Percentiles rank a stretch among this genome's conserved stretches.
These are phyloP conservation scores for Blastobasis adustella DNA, from an alignment of 2,888 invertebrate genomes.

Conservation along the genomic window DNA sequence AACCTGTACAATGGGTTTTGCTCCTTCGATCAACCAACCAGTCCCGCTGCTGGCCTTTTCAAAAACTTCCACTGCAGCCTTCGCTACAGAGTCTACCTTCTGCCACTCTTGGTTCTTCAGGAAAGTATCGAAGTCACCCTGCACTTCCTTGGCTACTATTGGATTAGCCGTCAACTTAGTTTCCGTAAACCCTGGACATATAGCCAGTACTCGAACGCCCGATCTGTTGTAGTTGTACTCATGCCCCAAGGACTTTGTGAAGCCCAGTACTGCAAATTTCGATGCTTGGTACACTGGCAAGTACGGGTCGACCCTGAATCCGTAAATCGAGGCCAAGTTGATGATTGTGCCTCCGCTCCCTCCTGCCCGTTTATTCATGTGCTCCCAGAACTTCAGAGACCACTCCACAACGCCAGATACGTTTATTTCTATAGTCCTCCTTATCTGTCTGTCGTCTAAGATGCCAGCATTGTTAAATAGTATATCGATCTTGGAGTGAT, in stretches of 20 bases:
- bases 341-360: conserved; percentile 77
- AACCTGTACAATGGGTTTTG: conserved; percentile 40
- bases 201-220: conserved; percentile 66
- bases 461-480: conserved; percentile 63
- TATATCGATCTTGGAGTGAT: conserved; percentile 50
- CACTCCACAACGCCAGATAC: conserved; percentile 41
- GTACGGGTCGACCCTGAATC: conserved; percentile 61
- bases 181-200: conserved; percentile 71
- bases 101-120: conserved; percentile 31
- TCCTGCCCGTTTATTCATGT: conserved; percentile 72
- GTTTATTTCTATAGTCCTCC: conserved; percentile 47
- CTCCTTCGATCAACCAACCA: conserved; percentile 68
- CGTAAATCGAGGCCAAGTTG: conserved; percentile 78
- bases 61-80: conserved; percentile 37
- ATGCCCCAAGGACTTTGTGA: conserved; percentile 64
- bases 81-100: conserved; percentile 34
- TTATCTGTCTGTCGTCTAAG: conserved; percentile 25
- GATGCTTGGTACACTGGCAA: conserved; percentile 76
- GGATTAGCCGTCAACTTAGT: conserved; percentile 30
- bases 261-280: conserved; percentile 71
- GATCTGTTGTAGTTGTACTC: conserved; percentile 52
- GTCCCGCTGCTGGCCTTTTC: conserved; percentile 62
- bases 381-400: conserved; percentile 70
- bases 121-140: conserved; percentile 8
- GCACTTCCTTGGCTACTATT: conserved; percentile 15